Conservation (phyloP, 1,140 invertebrate genomes). For the Potamilus streckersoni region DNA sequence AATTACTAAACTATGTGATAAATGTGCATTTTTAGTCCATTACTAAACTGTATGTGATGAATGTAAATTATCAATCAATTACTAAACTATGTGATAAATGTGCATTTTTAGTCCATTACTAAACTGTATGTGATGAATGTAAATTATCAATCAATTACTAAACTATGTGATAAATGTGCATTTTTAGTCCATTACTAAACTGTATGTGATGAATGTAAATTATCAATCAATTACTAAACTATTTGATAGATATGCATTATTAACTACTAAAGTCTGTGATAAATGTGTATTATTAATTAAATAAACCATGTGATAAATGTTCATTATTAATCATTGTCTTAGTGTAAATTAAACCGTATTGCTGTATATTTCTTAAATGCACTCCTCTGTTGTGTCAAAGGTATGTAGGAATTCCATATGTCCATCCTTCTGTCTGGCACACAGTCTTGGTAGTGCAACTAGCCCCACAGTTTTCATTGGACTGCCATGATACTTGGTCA, state of each 20-base stretch:
- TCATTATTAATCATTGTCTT: not conserved
- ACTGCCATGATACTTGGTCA: no score
- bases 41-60: not conserved
- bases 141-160: not conserved
- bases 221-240: not conserved
- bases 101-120: not conserved
- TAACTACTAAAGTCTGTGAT: not conserved
- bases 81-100: no score
- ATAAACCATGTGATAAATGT: no score
- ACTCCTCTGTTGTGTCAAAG: no score
- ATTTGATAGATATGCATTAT: not conserved
- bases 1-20: no score
- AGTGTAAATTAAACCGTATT: not conserved
- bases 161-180: not conserved
- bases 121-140: not conserved
- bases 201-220: not conserved
- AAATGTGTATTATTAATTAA: not conserved
- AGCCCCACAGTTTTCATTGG: no score
- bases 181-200: not conserved
- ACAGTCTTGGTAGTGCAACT: no score
- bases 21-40: no score
- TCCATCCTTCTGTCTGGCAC: no score
- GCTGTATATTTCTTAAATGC: not conserved
- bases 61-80: not conserved
- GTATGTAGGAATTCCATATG: no score